These are phyloP conservation scores for Epinotia ramella DNA, from an alignment of 2,888 invertebrate genomes.

Conservation along the genomic window DNA sequence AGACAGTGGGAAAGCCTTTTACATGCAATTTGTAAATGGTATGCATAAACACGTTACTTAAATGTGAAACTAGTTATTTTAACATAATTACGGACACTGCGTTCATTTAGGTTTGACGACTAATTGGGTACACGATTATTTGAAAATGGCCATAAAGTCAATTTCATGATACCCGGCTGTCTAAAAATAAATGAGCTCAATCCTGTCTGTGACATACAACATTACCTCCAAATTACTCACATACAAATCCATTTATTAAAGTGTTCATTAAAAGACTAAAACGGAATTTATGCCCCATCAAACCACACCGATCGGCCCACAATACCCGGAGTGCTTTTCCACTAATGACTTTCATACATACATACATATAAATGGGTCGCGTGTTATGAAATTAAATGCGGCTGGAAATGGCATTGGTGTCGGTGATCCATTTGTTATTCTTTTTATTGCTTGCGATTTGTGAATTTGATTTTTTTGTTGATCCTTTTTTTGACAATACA, in stretches of 20 bases:
- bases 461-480: conserved; percentile 33
- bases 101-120: too few relatives aligned
- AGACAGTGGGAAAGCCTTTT: too few relatives aligned
- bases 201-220: not conserved
- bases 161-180: not conserved
- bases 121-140: too few relatives aligned
- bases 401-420: conserved; percentile 39
- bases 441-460: conserved; percentile 26
- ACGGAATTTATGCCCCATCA: conserved; percentile 62
- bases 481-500: not conserved
- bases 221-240: conserved; percentile 41
- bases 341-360: conserved; percentile 62
- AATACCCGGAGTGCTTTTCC: conserved; percentile 63
- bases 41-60: too few relatives aligned
- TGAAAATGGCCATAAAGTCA: too few relatives aligned
- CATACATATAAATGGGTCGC: conserved; percentile 44
- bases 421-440: conserved; percentile 7
- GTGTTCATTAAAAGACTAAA: conserved; percentile 71
- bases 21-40: too few relatives aligned
- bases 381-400: conserved; percentile 39
- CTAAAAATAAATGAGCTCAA: not conserved
- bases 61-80: too few relatives aligned
- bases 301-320: conserved; percentile 58
- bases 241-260: conserved; percentile 64
- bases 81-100: too few relatives aligned